Conservation (phyloP, 1,140 invertebrate genomes). For the Limonius californicus region DNA sequence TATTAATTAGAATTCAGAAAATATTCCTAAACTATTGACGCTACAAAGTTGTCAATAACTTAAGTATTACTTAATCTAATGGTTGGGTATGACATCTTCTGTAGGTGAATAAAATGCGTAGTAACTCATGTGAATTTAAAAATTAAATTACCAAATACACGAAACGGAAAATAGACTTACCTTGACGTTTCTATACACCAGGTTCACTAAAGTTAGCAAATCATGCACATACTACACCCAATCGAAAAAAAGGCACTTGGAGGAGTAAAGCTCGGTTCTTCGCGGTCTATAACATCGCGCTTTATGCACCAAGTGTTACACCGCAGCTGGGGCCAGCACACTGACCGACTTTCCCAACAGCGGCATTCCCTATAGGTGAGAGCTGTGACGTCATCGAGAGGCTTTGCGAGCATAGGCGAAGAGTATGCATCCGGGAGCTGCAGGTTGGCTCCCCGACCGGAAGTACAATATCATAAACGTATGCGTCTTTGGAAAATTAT, state of each 20-base stretch:
- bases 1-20: too few species aligned
- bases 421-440: conserved; percentile 21
- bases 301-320: neutral
- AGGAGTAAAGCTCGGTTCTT: neutral
- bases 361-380: conserved; percentile 40
- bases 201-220: too few species aligned
- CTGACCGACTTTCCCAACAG: conserved; percentile 42
- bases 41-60: too few species aligned
- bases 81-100: too few species aligned
- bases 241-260: neutral
- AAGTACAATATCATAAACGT: neutral
- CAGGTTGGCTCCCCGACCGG: conserved; percentile 2
- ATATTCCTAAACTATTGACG: too few species aligned
- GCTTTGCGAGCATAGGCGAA: conserved; percentile 9
- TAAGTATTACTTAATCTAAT: too few species aligned
- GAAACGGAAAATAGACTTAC: too few species aligned
- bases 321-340: conserved; percentile 15
- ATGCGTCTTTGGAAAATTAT: too few species aligned
- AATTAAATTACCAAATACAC: too few species aligned
- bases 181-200: neutral
- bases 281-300: neutral
- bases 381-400: conserved; percentile 39
- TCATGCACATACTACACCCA: too few species aligned
- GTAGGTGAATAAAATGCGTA: too few species aligned
- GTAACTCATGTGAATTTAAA: too few species aligned